Percentiles rank a stretch among this genome's conserved stretches.
Conservation (phyloP, 2,888 invertebrate genomes). For the Buathra laborator region DNA sequence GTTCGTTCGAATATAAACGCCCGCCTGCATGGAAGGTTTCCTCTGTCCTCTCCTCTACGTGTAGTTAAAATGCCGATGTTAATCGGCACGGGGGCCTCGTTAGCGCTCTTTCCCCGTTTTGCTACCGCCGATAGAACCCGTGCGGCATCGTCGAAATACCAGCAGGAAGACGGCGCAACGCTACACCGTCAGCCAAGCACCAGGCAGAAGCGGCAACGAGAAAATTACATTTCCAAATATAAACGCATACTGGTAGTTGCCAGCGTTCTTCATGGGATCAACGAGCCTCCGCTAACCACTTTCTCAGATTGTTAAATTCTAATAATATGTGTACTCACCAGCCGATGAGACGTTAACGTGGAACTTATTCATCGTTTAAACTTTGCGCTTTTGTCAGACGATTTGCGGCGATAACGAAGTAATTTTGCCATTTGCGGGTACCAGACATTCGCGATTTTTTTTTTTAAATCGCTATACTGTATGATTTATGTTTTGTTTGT, state of each 20-base stretch:
- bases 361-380: too few species aligned
- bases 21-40: slow-evolving; percentile 19
- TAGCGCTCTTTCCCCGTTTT: slow-evolving; percentile 71
- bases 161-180: slow-evolving; percentile 19
- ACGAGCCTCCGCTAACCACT: slow-evolving; percentile 31
- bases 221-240: slow-evolving; percentile 62
- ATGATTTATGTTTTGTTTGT: too few species aligned
- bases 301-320: neutral
- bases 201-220: slow-evolving; percentile 40
- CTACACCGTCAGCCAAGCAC: slow-evolving; percentile 14
- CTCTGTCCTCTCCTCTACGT: slow-evolving; percentile 36
- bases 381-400: too few species aligned
- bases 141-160: slow-evolving; percentile 47
- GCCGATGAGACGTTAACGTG: too few species aligned
- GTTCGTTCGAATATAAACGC: slow-evolving; percentile 31
- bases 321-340: neutral
- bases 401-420: too few species aligned
- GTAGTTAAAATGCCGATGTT: slow-evolving; percentile 80
- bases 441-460: too few species aligned
- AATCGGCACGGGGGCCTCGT: slow-evolving; percentile 77
- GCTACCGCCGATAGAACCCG: slow-evolving; percentile 63
- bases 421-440: too few species aligned
- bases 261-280: slow-evolving; percentile 32
- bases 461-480: too few species aligned
- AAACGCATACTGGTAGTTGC: slow-evolving; percentile 45